These are phyloP conservation scores for Yasuhikotakia modesta DNA, from an alignment of 2,797 vertebrate genomes.

Conservation along the genomic window DNA sequence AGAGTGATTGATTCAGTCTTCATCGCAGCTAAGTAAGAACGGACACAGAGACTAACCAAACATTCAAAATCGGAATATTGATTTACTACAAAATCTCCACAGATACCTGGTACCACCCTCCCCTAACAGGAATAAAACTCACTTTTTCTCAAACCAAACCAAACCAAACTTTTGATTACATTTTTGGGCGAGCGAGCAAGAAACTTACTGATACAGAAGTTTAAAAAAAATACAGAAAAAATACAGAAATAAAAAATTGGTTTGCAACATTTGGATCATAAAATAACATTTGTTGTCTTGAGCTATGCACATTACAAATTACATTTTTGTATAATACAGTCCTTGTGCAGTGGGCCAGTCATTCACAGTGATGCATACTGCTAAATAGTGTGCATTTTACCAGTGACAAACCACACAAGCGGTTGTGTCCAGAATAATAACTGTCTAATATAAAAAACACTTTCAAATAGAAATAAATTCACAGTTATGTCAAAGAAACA, in stretches of 20 bases:
- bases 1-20: constrained; percentile 24
- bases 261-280: constrained; percentile 8
- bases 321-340: not conserved
- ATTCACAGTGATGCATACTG: not conserved
- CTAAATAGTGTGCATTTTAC: not conserved
- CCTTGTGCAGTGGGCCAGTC: not conserved
- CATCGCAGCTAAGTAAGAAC: constrained; percentile 14
- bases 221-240: too few species aligned
- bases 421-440: not conserved
- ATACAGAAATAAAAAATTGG: not conserved
- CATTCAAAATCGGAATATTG: constrained; percentile 10
- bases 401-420: constrained; percentile 3
- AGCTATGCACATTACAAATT: not conserved
- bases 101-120: too few species aligned
- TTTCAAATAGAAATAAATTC: not conserved
- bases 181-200: not conserved
- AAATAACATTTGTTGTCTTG: not conserved
- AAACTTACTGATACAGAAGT: too few species aligned
- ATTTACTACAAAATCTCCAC: constrained; percentile 1
- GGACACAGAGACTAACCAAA: constrained; percentile 24
- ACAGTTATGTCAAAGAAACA: not conserved
- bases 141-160: not conserved
- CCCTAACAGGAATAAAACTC: not conserved
- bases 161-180: constrained; percentile 15
- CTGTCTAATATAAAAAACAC: not conserved